phyloP scores from a whole-genome alignment of 2,113 vertebrate genomes.

The Dasyornis broadbenti region DNA sequence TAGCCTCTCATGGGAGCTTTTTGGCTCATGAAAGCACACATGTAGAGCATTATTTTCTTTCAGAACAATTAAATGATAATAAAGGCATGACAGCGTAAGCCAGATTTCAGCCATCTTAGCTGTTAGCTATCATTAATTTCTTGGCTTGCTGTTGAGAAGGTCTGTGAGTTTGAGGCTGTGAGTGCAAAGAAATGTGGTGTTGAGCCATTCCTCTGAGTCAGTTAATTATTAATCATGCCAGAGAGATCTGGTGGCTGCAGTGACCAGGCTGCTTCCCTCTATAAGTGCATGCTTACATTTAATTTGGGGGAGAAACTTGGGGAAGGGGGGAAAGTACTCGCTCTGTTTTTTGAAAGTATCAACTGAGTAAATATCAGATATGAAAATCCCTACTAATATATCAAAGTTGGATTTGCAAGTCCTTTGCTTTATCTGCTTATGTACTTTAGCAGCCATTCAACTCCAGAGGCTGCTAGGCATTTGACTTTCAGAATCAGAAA shows the following conservation, averaged over 20 bases:
- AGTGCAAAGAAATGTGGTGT: background rate
- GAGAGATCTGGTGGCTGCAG: background rate
- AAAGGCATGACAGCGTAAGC: background rate
- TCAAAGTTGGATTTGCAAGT: background rate
- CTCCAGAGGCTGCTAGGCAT: background rate
- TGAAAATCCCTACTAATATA: background rate
- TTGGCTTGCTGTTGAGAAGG: background rate
- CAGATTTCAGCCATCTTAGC: background rate
- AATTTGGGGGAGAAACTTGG: background rate
- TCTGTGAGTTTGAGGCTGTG: background rate
- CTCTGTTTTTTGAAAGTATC: background rate
- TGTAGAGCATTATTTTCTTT: background rate
- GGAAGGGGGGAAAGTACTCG: background rate
- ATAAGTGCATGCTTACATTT: background rate
- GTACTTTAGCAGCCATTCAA: background rate
- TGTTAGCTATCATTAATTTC: background rate
- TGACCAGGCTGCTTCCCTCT: background rate
- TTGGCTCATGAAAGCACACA: background rate
- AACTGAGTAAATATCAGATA: background rate
- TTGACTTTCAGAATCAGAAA: background rate
- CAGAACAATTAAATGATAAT: background rate
- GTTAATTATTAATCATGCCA: background rate
- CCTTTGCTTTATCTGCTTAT: background rate
- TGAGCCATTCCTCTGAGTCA: background rate
- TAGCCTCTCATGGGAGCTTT: background rate